Evolutionary conservation across 1,140 invertebrate species (phyloP), one percentile per base, ranked within the genome.

Genomic region (Drosophila jambulina): DNA sequence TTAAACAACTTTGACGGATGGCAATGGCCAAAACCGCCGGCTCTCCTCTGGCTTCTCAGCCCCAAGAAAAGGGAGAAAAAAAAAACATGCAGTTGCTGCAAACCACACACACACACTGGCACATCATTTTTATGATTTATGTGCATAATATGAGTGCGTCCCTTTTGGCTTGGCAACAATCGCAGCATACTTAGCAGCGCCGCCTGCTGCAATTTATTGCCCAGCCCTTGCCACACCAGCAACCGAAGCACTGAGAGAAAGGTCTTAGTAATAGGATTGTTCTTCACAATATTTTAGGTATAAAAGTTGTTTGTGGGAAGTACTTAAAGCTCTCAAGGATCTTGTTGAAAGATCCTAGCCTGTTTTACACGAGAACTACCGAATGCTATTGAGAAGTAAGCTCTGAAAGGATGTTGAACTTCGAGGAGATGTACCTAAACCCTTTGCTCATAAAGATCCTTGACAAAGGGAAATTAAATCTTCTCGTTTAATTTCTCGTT

Each of bases 1-100:
- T 86, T 88, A 87, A 86, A 70, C 83, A 76, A 77, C 76, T 87
- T 87, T 86, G 83, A 86, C 84, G 81, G 80, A 86, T 84, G 81
- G 81, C 81, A 51, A 75, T 86, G 79, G 53, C 71, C 71, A 25
- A 53, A 32, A 43, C 34, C 49, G 10, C 64, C 38, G 27, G 25
- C 23, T 40, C n/a, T 23, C 3, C 27, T 15, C n/a, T 19, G 48
- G 8, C 6, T 32, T 15, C 38, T 27, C 51, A 5, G 3, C 7
- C 17, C 17, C 1, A 13, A 12, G 12, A 23, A 32, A 59, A 75
- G 61, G 12, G 13, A 5, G 57, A 71, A 25, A 27, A 65, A 74
- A 29, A 27, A 62, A 64, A 62, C 75, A 82, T 75, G 82, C 82
- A 86, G 46, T 75, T 82, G 25, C 61, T 62, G 69, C 75, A 57